These are phyloP conservation scores for Zaprionus lachaisei DNA, from an alignment of 1,140 invertebrate species.

Conservation along the genomic window DNA sequence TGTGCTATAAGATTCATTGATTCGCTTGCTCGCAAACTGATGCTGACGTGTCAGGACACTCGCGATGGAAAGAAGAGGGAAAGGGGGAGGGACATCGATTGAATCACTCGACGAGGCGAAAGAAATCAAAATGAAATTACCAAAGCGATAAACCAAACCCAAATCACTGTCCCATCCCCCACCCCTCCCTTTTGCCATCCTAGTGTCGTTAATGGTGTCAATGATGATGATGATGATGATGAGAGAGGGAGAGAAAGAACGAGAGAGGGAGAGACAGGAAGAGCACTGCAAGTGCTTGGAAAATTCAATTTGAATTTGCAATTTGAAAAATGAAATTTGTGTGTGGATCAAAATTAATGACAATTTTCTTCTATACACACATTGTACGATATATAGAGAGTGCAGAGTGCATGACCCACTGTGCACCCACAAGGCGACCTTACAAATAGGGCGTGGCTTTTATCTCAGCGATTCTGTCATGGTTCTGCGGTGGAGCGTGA, in stretches of 20 bases:
- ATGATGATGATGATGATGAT: neutral
- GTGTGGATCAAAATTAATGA: constrained; percentile 66
- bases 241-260: neutral
- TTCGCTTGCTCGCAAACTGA: constrained; percentile 9
- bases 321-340: constrained; percentile 77
- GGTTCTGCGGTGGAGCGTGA: neutral
- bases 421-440: constrained; percentile 41
- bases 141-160: constrained; percentile 32
- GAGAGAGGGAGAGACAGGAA: neutral
- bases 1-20: constrained; percentile 1
- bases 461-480: neutral
- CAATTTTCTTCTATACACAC: constrained; percentile 41
- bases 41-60: constrained; percentile 4
- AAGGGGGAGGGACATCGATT: constrained; percentile 10
- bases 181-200: too few species aligned
- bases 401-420: constrained; percentile 53
- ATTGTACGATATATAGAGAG: neutral
- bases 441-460: constrained; percentile 28
- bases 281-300: constrained; percentile 41
- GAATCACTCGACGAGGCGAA: constrained; percentile 25
- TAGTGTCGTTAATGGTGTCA: neutral
- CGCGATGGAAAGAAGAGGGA: neutral
- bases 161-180: neutral
- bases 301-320: constrained; percentile 75
- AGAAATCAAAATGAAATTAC: constrained; percentile 43